A percentile compares a stretch with the other conserved stretches of the same genome.
phyloP scores from a whole-genome alignment of 2,113 vertebrate genomes.

The Thalassarche chlororhynchos region DNA sequence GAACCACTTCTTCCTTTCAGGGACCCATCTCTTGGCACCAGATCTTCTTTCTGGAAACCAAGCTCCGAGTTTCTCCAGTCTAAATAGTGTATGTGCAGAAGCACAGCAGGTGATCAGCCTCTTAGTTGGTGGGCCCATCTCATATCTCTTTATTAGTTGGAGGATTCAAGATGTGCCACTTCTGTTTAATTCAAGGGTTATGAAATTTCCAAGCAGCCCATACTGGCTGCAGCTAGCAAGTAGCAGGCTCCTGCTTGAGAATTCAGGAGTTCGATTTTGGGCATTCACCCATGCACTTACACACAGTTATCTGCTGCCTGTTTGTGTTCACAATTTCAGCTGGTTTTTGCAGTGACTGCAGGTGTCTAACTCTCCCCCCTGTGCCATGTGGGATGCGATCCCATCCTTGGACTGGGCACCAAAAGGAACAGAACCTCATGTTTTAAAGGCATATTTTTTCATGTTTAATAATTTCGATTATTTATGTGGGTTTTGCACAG shows the following conservation, averaged over 20 bases:
- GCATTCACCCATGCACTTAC: not conserved
- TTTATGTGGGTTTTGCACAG: not conserved
- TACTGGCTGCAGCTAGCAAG: not conserved
- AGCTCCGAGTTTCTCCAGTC: not conserved
- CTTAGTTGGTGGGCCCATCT: not conserved
- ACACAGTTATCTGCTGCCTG: not conserved
- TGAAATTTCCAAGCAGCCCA: not conserved
- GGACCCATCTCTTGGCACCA: not conserved
- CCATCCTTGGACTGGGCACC: not conserved
- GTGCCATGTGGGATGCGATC: fast-evolving
- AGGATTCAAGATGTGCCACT: not conserved
- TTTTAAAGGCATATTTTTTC: not conserved
- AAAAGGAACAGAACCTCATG: not conserved
- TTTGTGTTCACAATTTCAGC: not conserved
- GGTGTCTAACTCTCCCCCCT: not conserved
- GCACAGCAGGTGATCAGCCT: not conserved
- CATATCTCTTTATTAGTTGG: not conserved
- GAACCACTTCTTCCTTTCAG: not conserved
- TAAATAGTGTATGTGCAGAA: not conserved
- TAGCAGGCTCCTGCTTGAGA: not conserved
- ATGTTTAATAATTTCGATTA: not conserved
- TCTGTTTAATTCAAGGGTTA: not conserved
- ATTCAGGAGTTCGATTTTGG: not conserved
- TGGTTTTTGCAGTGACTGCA: not conserved
- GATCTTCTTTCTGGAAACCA: not conserved